Percentiles rank a stretch among this genome's conserved stretches.
phyloP scores from a whole-genome alignment of 2,888 invertebrate genomes.

The Trissolcus japonicus region DNA sequence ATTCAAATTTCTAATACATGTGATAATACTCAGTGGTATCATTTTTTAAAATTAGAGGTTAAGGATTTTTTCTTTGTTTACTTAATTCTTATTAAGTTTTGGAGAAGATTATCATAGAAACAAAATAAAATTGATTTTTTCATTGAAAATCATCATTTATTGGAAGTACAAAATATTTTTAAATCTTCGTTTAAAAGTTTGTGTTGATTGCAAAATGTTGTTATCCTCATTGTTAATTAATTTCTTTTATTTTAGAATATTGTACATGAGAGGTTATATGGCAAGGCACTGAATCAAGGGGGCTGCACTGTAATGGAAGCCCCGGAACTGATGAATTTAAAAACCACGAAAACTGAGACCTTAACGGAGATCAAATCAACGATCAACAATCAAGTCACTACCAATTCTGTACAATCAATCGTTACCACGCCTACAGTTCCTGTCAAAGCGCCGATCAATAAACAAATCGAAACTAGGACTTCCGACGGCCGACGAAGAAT shows the following conservation, averaged over 20 bases:
- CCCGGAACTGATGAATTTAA: conserved; percentile 78
- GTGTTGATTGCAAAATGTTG: neutral
- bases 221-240: neutral
- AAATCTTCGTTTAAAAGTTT: neutral
- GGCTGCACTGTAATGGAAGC: conserved; percentile 83
- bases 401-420: conserved; percentile 58
- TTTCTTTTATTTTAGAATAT: conserved; percentile 79
- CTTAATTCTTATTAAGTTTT: no score
- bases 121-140: no score
- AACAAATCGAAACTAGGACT: conserved; percentile 95
- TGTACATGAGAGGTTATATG: conserved; percentile 91
- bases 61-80: no score
- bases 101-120: no score
- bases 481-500: conserved; percentile 97
- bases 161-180: neutral
- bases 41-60: no score
- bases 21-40: no score
- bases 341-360: conserved; percentile 63
- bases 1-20: no score
- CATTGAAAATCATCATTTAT: no score
- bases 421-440: conserved; percentile 65
- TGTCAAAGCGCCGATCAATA: conserved; percentile 84
- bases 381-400: conserved; percentile 52
- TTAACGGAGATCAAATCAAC: conserved; percentile 49
- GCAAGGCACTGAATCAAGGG: conserved; percentile 83